Conservation (phyloP, 2,888 invertebrate species). For the Gonocerus acuteangulatus region DNA sequence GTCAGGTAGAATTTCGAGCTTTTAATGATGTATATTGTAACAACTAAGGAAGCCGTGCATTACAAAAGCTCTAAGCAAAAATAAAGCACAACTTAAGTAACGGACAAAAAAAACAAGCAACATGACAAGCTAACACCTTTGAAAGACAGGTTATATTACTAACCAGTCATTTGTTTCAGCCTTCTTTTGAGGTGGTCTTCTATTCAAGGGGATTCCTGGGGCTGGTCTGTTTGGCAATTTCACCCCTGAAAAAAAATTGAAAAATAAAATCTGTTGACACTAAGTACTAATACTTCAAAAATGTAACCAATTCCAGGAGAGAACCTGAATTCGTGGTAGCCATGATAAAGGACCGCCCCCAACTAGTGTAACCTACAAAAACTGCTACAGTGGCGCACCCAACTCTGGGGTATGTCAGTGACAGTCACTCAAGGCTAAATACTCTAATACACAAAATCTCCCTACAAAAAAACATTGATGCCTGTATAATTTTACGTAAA, state of each 20-base stretch:
- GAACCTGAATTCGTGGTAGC: constrained; percentile 7
- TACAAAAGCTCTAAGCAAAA: background rate
- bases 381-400: background rate
- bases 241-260: constrained; percentile 4
- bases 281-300: no score
- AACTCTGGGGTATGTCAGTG: no score
- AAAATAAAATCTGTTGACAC: no score
- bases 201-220: constrained; percentile 4
- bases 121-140: background rate
- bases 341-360: constrained; percentile 11
- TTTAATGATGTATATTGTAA: no score
- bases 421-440: no score
- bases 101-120: background rate
- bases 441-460: no score
- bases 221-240: constrained; percentile 12
- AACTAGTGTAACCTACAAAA: constrained; percentile 1
- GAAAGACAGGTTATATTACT: background rate
- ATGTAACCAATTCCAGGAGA: background rate
- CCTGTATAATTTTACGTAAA: no score
- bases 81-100: background rate
- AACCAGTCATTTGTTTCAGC: constrained; percentile 11
- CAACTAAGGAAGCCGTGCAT: no score
- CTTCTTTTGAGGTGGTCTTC: background rate
- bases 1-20: no score
- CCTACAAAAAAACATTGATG: no score